These are phyloP conservation scores for Diachrysia chrysitis DNA, from an alignment of 2,888 invertebrate genomes.

Conservation along the genomic window DNA sequence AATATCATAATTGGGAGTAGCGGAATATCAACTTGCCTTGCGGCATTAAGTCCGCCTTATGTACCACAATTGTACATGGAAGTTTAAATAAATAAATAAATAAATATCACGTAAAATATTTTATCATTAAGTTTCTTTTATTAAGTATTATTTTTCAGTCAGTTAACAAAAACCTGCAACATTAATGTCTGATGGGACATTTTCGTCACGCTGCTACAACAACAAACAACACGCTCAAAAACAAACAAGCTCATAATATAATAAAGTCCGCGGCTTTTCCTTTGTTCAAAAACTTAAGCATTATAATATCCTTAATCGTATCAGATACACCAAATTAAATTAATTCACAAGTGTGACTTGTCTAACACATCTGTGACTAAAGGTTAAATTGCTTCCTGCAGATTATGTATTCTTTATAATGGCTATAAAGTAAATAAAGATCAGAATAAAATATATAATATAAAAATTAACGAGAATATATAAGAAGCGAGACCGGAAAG, in stretches of 20 bases:
- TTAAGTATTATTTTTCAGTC: no score
- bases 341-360: conserved; percentile 11
- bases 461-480: background rate
- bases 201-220: no score
- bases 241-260: background rate
- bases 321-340: conserved; percentile 11
- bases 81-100: no score
- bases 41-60: no score
- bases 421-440: background rate
- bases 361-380: conserved; percentile 7
- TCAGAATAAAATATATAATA: background rate
- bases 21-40: no score
- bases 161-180: no score
- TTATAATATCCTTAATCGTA: conserved; percentile 7
- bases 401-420: conserved; percentile 1
- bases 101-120: no score
- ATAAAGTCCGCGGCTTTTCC: background rate
- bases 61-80: no score
- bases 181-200: no score
- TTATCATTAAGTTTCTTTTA: no score
- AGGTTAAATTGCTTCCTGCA: conserved; percentile 4
- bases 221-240: no score
- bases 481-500: background rate
- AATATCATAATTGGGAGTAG: no score
- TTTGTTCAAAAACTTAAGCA: conserved; percentile 9